Evolutionary conservation across 2,113 vertebrate genomes (phyloP), one percentile per base, ranked within the genome.

Genomic region (Clarias gariepinus): DNA sequence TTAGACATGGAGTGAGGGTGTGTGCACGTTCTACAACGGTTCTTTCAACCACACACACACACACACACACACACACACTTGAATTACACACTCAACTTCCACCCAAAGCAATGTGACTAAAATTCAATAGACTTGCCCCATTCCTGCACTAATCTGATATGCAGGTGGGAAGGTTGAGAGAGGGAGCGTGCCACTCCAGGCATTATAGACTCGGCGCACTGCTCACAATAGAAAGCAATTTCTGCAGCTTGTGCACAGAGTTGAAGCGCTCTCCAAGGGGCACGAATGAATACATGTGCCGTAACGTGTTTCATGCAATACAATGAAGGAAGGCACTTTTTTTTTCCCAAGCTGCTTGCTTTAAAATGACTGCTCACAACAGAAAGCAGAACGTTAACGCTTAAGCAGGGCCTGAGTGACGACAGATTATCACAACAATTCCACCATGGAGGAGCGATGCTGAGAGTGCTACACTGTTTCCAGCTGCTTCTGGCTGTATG

Each of bases 191-290:
- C 58, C 58, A 28, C 84, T 78, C 61, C 79, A 85, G 61, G 78
- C 77, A 79, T 52, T 61, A 86, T 64, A 81, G 80, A 71, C 80
- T 58, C 80, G 71, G 74, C 25, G 33, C 84, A 73, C 58, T 66
- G 71, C 79, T 81, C 60, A 89, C 89, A 88, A 86, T 88, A 23
- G 84, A 88, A 87, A 83, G 88, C 86, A 89, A 89, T 87, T 89
- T 89, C 84, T 76, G 60, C 71, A 60, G 77, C 88, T 86, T 84
- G 69, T 79, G 86, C 84, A 85, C 78, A 81, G 68, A 52, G 41
- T 80, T 63, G 58, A 71, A 85, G 64, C 76, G 41, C 41, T 89
- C 85, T 88, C 84, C 28, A 47, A 86, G 77, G 89, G 81, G 60
- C 53, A 80, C 33, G 76, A 74, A 87, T 77, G 57, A 84, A 85